Base-by-base conservation (phyloP, 2,113 vertebrate species). In the Chaetura pelagica region DNA sequence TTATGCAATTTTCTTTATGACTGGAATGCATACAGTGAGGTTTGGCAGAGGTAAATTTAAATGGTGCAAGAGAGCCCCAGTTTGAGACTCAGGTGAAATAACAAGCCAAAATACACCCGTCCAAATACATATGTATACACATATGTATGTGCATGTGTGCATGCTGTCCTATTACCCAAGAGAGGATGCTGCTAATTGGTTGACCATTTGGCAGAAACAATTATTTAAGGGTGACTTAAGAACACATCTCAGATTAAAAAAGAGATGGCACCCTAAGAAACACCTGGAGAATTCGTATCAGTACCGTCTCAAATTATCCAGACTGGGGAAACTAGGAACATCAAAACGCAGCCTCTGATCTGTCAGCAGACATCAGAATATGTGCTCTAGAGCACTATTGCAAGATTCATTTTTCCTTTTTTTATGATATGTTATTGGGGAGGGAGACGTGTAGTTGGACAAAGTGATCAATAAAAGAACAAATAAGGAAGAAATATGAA, bases 401-500 rank as follows among this genome's bases (percentile, higher is more conserved):
- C 44, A 46, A 44, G 61, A 78, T 82, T 77, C 44, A 89, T 89
- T 92, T 94, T 93, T 93, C 61, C 84, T 93, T 84, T 95, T 89
- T 61, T 87, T 49, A 42, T 84, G 76, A 29, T 86, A 72, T 27
- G 54, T 78, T 84, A 35, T 0, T 68, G 44, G 15, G 30, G 61
- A 77, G 80, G 51, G 57, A 77, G 48, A 76, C 8, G 27, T 16
- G n/a, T 51, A 67, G 48, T 58, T 84, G 79, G 49, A 78, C 57
- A 84, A 84, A 93, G 18, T 93, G 61, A 92, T 96, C 86, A 89
- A 90, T 95, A 93, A 57, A 71, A 86, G 63, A 77, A 91, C 52
- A 91, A 93, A 90, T 69, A 94, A 71, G 66, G 82, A 88, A 61
- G 44, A 81, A 95, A 96, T 46, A 44, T 64, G 52, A 42, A 55